Evolutionary conservation across 2,888 invertebrate species (phyloP).

Genomic region (Caenorhabditis zanzibari): DNA sequence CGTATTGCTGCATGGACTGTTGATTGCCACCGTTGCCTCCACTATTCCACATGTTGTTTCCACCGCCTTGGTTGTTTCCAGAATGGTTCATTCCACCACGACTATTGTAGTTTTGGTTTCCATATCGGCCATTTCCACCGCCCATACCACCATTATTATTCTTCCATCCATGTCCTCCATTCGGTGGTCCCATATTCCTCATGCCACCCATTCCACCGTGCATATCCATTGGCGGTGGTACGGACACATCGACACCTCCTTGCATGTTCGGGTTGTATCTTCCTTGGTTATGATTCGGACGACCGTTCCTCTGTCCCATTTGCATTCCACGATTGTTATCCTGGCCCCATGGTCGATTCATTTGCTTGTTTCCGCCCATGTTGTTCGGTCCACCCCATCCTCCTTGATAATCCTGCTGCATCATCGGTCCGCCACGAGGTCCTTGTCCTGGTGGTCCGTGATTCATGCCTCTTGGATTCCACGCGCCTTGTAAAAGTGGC

Average conservation of each 20-base stretch:
- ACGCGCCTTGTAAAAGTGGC: constrained; percentile 47
- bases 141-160: constrained; percentile 28
- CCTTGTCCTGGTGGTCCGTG: constrained; percentile 65
- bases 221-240: constrained; percentile 78
- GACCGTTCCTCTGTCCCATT: constrained; percentile 59
- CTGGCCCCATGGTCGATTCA: constrained; percentile 58
- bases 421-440: constrained; percentile 57
- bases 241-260: constrained; percentile 69
- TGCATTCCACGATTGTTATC: constrained; percentile 58
- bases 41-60: constrained; percentile 52
- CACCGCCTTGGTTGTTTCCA: constrained; percentile 26
- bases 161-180: constrained; percentile 52
- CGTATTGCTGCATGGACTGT: constrained; percentile 42
- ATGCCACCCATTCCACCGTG: constrained; percentile 58
- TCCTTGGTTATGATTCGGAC: constrained; percentile 61
- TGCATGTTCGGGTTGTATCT: constrained; percentile 61
- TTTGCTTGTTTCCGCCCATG: constrained; percentile 57
- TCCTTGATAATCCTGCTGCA: constrained; percentile 56
- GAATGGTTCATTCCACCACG: constrained; percentile 1
- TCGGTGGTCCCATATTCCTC: constrained; percentile 51
- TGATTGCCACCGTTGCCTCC: constrained; percentile 6
- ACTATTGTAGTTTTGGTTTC: constrained; percentile 35
- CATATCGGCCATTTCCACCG: constrained; percentile 25
- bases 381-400: constrained; percentile 63
- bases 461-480: constrained; percentile 58